These are phyloP conservation scores for Neomorphus geoffroyi DNA, from an alignment of 2,797 vertebrate species.

Conservation along the genomic window DNA sequence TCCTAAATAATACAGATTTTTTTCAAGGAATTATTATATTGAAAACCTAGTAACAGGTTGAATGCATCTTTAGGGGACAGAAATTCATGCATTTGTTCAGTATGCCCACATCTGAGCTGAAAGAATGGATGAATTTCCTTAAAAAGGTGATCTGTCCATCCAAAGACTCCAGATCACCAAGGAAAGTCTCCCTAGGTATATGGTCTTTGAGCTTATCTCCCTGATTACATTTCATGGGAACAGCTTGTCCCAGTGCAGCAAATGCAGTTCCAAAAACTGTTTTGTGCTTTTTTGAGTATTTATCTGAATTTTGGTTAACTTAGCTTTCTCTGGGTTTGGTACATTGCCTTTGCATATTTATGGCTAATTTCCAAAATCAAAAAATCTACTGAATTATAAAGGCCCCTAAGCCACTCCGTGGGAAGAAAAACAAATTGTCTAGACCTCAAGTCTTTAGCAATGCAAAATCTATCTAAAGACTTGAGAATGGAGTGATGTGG, in stretches of 20 bases:
- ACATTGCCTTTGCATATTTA: not conserved
- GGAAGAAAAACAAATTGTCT: not conserved
- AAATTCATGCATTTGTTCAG: not conserved
- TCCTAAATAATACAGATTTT: not conserved
- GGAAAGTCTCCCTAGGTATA: not conserved
- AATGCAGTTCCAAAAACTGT: not conserved
- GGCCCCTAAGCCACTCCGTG: not conserved
- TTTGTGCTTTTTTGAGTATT: not conserved
- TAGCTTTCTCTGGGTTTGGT: not conserved
- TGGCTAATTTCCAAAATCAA: not conserved
- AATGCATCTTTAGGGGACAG: not conserved
- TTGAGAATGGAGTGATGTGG: not conserved
- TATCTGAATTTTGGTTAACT: not conserved
- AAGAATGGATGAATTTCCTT: not conserved
- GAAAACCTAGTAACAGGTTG: not conserved
- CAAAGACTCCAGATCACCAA: not conserved
- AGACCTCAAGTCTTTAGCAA: not conserved
- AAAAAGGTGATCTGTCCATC: not conserved
- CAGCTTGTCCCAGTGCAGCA: not conserved
- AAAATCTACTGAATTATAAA: not conserved
- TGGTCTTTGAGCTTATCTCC: not conserved
- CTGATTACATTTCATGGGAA: not conserved
- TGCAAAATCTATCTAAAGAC: not conserved
- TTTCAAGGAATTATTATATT: not conserved
- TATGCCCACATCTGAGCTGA: not conserved